A percentile compares a stretch with the other conserved stretches of the same genome.
Evolutionary conservation across 2,888 invertebrate species (phyloP).

Genomic region (Leptopilina myrica): DNA sequence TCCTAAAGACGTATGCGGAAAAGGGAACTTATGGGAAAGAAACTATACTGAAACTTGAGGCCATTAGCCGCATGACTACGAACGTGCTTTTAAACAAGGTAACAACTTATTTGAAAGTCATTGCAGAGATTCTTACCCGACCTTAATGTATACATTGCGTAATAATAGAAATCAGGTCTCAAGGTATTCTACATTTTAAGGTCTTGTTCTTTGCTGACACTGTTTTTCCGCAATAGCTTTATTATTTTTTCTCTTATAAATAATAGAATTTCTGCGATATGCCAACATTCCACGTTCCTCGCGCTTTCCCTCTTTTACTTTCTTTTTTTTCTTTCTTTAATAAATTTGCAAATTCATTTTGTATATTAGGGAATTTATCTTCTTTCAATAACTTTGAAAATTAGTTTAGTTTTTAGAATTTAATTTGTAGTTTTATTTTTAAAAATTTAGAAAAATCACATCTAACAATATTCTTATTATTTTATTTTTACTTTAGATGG

Average conservation of each 20-base stretch:
- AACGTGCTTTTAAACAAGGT: conserved; percentile 29
- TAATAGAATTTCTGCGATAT: too few species aligned
- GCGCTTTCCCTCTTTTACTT: too few species aligned
- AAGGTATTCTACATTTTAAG: conserved; percentile 54
- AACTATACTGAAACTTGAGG: conserved; percentile 38
- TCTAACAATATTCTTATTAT: too few species aligned
- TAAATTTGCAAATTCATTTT: too few species aligned
- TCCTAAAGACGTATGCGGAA: conserved; percentile 34
- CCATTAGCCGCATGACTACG: conserved; percentile 24
- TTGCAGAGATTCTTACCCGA: conserved; percentile 46
- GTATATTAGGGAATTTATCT: too few species aligned
- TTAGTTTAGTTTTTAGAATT: too few species aligned
- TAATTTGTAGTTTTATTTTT: too few species aligned
- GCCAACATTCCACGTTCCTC: too few species aligned
- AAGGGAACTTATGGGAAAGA: conserved; percentile 25
- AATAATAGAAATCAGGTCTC: conserved; percentile 53
- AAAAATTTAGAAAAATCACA: too few species aligned
- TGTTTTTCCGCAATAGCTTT: conserved; percentile 20
- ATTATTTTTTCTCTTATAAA: neutral
- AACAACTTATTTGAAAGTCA: conserved; percentile 43
- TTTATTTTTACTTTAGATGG: too few species aligned
- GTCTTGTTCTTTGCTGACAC: conserved; percentile 38
- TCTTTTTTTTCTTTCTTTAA: too few species aligned
- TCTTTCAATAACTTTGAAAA: too few species aligned
- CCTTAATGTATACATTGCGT: conserved; percentile 52